Conservation (phyloP, 2,113 vertebrate species). For the Tiliqua scincoides region DNA sequence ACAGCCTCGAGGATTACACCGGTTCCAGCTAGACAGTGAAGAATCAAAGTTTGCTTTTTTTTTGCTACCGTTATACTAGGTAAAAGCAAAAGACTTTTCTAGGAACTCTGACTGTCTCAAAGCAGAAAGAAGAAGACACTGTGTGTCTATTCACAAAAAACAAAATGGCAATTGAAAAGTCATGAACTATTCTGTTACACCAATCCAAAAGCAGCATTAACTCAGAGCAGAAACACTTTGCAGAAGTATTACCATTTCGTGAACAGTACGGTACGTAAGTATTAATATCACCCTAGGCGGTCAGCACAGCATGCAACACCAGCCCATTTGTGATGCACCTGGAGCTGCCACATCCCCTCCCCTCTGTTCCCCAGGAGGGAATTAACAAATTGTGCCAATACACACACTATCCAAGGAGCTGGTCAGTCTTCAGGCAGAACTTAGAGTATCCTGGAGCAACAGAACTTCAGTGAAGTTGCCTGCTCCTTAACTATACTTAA, state of each 20-base stretch:
- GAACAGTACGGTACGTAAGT: neutral
- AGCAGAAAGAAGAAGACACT: neutral
- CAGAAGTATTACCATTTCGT: neutral
- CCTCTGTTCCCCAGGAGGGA: neutral
- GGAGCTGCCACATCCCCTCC: neutral
- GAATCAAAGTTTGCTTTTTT: neutral
- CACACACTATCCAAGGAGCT: neutral
- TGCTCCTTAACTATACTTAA: neutral
- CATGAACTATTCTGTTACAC: neutral
- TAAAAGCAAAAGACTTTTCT: neutral
- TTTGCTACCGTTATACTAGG: neutral
- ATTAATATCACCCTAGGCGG: fast-evolving
- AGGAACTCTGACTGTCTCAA: neutral
- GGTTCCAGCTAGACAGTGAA: neutral
- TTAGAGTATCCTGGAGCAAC: neutral
- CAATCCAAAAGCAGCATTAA: neutral
- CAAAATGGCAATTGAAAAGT: neutral
- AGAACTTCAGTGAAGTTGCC: neutral
- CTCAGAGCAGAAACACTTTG: neutral
- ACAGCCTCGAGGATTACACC: neutral
- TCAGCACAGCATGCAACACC: neutral
- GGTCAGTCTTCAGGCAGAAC: neutral
- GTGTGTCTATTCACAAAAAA: neutral
- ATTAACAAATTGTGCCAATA: neutral
- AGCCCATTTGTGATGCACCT: neutral